Base-by-base conservation (phyloP, 2,888 invertebrate genomes). In the Piscicola geometra region DNA sequence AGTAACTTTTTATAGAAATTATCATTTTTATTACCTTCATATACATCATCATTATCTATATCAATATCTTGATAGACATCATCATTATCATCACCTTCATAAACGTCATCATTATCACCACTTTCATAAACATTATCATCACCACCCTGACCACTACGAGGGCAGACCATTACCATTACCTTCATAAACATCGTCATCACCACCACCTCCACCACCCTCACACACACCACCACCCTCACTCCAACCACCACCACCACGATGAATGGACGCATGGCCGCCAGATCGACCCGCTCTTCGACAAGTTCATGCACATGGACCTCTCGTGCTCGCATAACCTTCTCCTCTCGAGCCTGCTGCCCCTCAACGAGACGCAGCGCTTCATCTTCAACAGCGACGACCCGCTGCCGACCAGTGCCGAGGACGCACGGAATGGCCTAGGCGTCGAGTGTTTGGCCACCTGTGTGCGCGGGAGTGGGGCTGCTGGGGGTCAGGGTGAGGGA, bases 261-360 rank as follows among this genome's bases (percentile, higher is more conserved):
- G n/a, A n/a, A n/a, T n/a, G n/a, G 12, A 47, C 50, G 9, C 50
- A 47, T 15, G 12, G 21, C 50, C 60, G n/a, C 5, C 60, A 56
- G 60, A 5, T 56, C 25, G n/a, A 56, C 60, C 60, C 60, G n/a
- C 25, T 56, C 5, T 56, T 56, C n/a, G 60, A 56, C 60, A 56
- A 56, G 60, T 56, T 56, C n/a, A 56, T 56, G 60, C 60, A 56
- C 60, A 56, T 56, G 60, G 60, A 56, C n/a, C 12, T 56, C 25
- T 56, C 60, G 5, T 56, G 60, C 25, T 56, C 60, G n/a, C 15
- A 21, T 5, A 56, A 25, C 25, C n/a, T 25, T 3, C 25, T 56
- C 21, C 60, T 25, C 21, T 25, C 60, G 3, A 56, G 25, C n/a
- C 60, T 56, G 21, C 25, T 56, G 25, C 60, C 60, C 21, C 60